These are phyloP conservation scores for Aphelinus certus DNA, from an alignment of 1,140 invertebrate species.

Conservation along the genomic window DNA sequence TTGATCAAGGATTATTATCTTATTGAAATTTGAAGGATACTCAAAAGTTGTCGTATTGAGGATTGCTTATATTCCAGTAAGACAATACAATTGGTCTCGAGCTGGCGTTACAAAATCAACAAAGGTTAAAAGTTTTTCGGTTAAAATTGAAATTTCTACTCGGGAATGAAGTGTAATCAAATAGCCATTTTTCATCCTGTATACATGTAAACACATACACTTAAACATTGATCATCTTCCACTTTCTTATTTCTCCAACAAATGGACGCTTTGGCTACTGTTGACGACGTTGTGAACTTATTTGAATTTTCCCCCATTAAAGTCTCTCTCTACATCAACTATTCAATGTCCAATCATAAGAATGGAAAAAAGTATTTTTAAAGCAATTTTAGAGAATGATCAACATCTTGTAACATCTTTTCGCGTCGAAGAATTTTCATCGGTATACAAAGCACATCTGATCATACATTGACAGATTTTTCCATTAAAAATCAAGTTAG, in stretches of 20 bases:
- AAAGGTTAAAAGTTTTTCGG: neutral
- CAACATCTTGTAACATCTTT: conserved; percentile 13
- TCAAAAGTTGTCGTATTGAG: neutral
- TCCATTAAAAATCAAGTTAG: neutral
- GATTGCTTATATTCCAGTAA: conserved; percentile 7
- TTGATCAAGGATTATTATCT: conserved; percentile 20
- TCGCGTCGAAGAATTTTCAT: conserved; percentile 2
- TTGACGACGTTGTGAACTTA: conserved; percentile 22
- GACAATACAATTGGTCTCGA: neutral
- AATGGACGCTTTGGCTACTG: conserved; percentile 19
- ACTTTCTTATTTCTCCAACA: conserved; percentile 18
- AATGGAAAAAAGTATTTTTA: conserved; percentile 9
- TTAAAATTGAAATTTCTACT: conserved; percentile 28
- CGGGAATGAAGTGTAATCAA: conserved; percentile 16
- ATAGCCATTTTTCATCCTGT: conserved; percentile 32
- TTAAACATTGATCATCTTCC: conserved; percentile 14
- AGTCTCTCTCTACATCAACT: conserved; percentile 1
- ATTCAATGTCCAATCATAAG: neutral
- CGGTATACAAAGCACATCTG: conserved; percentile 18
- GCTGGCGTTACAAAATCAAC: neutral
- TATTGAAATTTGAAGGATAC: conserved; percentile 14
- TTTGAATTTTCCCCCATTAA: conserved; percentile 13
- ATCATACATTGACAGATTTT: conserved; percentile 11
- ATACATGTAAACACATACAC: conserved; percentile 20
- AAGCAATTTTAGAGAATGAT: conserved; percentile 6